Percentiles rank a stretch among this genome's conserved stretches.
These are phyloP conservation scores for Meleagris gallopavo DNA, from an alignment of 2,113 vertebrate genomes.

Conservation along the genomic window DNA sequence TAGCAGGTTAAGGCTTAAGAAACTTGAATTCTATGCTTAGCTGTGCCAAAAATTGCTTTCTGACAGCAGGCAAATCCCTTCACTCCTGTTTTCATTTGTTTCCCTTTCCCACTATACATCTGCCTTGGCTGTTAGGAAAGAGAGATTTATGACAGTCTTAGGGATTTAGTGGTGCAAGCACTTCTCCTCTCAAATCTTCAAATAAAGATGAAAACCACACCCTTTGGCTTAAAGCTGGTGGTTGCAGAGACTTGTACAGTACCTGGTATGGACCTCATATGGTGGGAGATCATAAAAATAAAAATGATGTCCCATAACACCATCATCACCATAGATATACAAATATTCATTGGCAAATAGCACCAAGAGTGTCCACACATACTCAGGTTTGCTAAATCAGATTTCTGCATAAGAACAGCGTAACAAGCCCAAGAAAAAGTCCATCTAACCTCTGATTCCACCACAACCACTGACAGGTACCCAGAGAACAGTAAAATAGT, in stretches of 20 bases:
- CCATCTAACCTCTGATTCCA: not conserved
- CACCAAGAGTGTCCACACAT: not conserved
- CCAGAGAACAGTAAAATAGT: not conserved
- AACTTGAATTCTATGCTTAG: not conserved
- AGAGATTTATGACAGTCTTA: conserved; percentile 38
- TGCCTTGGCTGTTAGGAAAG: conserved; percentile 23
- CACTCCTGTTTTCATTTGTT: not conserved
- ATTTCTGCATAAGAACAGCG: not conserved
- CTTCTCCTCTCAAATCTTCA: conserved; percentile 5
- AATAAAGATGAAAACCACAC: conserved; percentile 7
- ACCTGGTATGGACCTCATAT: not conserved
- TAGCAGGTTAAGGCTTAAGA: not conserved
- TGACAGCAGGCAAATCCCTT: not conserved
- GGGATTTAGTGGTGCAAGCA: conserved; percentile 13
- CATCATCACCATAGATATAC: not conserved
- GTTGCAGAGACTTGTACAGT: conserved; percentile 23
- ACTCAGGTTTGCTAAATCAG: not conserved
- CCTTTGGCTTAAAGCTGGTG: conserved; percentile 21
- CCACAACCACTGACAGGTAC: not conserved
- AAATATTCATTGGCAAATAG: not conserved
- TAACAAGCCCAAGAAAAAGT: not conserved
- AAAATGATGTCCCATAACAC: not conserved
- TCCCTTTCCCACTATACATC: conserved; percentile 1
- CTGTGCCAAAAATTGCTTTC: not conserved
- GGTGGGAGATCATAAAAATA: not conserved